Evolutionary conservation across 2,797 vertebrate species (phyloP).

Genomic region (Acanthopagrus latus): DNA sequence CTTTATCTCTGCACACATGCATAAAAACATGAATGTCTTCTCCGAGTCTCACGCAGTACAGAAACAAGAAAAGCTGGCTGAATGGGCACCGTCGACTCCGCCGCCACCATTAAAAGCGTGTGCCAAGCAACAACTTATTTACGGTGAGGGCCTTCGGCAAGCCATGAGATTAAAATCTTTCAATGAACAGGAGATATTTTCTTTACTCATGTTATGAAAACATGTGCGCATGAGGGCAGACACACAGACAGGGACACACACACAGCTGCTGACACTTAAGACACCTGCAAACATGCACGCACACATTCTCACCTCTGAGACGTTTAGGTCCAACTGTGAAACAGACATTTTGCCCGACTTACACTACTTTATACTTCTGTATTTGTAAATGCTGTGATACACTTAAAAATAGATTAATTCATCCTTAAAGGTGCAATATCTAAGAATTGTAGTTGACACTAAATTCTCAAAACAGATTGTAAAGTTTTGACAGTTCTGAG

Average conservation of each 20-base stretch:
- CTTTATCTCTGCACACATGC: conserved; percentile 16
- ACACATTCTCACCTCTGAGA: neutral
- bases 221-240: conserved; percentile 51
- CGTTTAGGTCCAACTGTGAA: neutral
- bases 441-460: no score
- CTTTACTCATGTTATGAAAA: conserved; percentile 51
- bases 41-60: neutral
- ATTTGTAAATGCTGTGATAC: no score
- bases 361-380: neutral
- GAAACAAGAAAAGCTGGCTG: conserved; percentile 55
- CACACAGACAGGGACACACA: conserved; percentile 24
- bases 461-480: no score
- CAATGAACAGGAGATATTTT: conserved; percentile 54
- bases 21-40: conserved; percentile 3
- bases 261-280: conserved; percentile 31
- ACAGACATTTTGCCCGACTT: neutral
- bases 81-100: neutral
- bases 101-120: conserved; percentile 6
- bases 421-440: no score
- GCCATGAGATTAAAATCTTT: conserved; percentile 46
- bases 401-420: no score
- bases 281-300: conserved; percentile 3
- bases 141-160: conserved; percentile 41
- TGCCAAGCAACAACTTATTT: conserved; percentile 46
- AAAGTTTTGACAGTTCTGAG: no score